A percentile compares a stretch with the other conserved stretches of the same genome.
Conservation (phyloP, 92 coral and sea anemone genomes). For the Bergia sp. region DNA sequence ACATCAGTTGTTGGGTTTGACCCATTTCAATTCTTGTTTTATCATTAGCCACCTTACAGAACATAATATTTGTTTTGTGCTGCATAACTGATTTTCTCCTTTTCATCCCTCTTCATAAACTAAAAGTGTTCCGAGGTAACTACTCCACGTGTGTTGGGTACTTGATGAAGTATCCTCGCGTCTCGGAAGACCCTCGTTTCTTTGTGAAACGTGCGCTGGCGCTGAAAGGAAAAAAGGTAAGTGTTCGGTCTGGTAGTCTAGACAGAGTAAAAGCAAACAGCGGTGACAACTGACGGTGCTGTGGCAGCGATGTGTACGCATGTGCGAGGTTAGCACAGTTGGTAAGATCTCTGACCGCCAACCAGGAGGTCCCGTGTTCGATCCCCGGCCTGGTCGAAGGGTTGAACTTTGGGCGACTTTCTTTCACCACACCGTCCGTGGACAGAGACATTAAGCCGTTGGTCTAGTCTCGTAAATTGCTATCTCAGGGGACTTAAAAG, state of each 20-base stretch:
- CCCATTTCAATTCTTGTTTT: neutral
- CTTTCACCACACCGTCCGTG: too few species aligned
- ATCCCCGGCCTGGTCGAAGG: too few species aligned
- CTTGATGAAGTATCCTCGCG: slow-evolving; percentile 85
- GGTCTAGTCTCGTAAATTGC: too few species aligned
- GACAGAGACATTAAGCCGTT: too few species aligned
- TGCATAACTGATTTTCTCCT: neutral
- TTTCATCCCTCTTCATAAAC: neutral
- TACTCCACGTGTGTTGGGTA: slow-evolving; percentile 76
- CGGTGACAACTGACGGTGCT: neutral
- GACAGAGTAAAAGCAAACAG: neutral
- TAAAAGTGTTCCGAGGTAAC: slow-evolving; percentile 69
- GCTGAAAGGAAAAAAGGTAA: slow-evolving; percentile 77
- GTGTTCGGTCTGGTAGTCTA: neutral
- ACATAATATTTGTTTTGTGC: neutral
- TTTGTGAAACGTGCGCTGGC: slow-evolving; percentile 72
- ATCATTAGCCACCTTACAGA: neutral
- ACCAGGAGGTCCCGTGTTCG: too few species aligned
- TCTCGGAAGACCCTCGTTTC: slow-evolving; percentile 62
- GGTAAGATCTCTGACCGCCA: too few species aligned
- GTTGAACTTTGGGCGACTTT: too few species aligned
- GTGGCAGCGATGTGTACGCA: too few species aligned
- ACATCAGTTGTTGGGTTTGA: neutral
- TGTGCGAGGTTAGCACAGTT: too few species aligned
- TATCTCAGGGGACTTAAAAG: too few species aligned